phyloP scores from a whole-genome alignment of 2,797 vertebrate genomes.

The Sylvilagus floridanus region DNA sequence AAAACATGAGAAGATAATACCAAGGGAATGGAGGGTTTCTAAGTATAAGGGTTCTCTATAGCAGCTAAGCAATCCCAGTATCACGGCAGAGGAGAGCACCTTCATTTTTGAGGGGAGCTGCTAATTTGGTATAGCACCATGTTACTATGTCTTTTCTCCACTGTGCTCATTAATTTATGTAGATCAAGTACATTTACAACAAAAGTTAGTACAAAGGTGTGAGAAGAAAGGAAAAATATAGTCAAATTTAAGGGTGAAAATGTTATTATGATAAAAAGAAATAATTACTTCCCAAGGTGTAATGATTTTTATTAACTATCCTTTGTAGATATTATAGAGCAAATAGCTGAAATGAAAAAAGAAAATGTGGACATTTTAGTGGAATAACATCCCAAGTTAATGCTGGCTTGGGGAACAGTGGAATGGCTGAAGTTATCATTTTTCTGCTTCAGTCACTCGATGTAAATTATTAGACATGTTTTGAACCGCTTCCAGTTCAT shows the following conservation, averaged over 20 bases:
- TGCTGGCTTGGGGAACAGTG: not conserved
- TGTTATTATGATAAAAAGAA: conserved; percentile 52
- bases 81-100: not conserved
- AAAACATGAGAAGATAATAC: conserved; percentile 63
- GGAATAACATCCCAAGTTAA: conserved; percentile 37
- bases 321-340: conserved; percentile 51
- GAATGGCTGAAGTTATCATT: conserved; percentile 2
- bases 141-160: conserved; percentile 48
- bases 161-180: conserved; percentile 61
- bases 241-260: conserved; percentile 55
- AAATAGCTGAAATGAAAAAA: conserved; percentile 58
- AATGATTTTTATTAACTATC: conserved; percentile 69
- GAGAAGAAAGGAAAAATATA: conserved; percentile 40
- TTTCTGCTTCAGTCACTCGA: conserved; percentile 50
- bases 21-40: conserved; percentile 50
- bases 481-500: conserved; percentile 38
- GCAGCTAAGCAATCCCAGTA: conserved; percentile 38
- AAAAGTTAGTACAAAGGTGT: conserved; percentile 47
- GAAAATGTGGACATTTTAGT: conserved; percentile 51
- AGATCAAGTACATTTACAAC: conserved; percentile 66
- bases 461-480: conserved; percentile 4
- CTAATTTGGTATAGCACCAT: conserved; percentile 53
- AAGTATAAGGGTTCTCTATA: conserved; percentile 1
- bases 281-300: not conserved
- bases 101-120: conserved; percentile 45